These are phyloP conservation scores for Betta splendens DNA, from an alignment of 2,797 vertebrate genomes.

Conservation along the genomic window DNA sequence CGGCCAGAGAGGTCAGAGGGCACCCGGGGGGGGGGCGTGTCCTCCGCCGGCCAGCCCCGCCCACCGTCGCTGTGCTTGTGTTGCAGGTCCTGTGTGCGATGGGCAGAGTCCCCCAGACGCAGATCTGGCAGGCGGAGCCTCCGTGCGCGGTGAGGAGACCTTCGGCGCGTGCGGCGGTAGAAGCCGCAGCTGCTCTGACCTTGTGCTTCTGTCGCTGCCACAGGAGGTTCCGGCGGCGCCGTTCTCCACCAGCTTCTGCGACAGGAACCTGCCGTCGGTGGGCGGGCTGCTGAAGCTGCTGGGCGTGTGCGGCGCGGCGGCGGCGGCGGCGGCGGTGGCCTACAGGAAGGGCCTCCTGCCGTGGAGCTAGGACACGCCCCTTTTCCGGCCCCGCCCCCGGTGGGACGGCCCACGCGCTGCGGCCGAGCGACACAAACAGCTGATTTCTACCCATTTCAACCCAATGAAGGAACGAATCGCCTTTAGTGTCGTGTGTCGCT, in stretches of 20 bases:
- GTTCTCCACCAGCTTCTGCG: slow-evolving; percentile 89
- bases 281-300: slow-evolving; percentile 86
- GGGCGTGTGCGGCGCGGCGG: slow-evolving; percentile 84
- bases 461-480: slow-evolving; percentile 31
- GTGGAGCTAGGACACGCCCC: slow-evolving; percentile 66
- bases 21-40: too few relatives aligned
- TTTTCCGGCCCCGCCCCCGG: too few relatives aligned
- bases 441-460: too few relatives aligned
- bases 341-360: slow-evolving; percentile 86
- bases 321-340: slow-evolving; percentile 76
- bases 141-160: slow-evolving; percentile 83
- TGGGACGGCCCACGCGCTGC: too few relatives aligned
- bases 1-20: slow-evolving; percentile 91
- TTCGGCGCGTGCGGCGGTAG: too few relatives aligned
- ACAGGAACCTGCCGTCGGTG: slow-evolving; percentile 92
- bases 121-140: slow-evolving; percentile 91
- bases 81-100: slow-evolving; percentile 87
- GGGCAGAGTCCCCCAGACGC: slow-evolving; percentile 87
- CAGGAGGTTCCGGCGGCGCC: slow-evolving; percentile 89
- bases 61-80: too few relatives aligned
- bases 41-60: too few relatives aligned
- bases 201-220: not conserved
- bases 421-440: too few relatives aligned
- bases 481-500: slow-evolving; percentile 38
- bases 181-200: not conserved